A percentile compares a stretch with the other conserved stretches of the same genome.
Conservation (phyloP, 2,113 vertebrate genomes). For the Cheilinus undulatus region DNA sequence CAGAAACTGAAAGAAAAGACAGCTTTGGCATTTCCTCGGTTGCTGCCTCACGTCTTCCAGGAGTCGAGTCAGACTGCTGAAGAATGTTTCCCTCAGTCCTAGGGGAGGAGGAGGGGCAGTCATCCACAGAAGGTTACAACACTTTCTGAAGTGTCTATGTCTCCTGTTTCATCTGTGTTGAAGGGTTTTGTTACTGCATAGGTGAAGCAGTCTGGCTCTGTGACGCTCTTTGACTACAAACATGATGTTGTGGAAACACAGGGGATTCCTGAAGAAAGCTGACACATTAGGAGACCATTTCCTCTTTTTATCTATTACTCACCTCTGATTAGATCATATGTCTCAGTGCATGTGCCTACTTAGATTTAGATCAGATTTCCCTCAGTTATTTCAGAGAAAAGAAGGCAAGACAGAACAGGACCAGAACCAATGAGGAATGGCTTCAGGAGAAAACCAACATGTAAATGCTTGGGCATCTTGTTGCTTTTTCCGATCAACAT, state of each 20-base stretch:
- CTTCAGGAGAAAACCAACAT: too few species aligned
- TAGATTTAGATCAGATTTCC: neutral
- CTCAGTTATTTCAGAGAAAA: too few species aligned
- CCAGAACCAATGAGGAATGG: too few species aligned
- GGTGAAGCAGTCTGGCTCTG: too few species aligned
- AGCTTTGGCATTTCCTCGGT: neutral
- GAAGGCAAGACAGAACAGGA: too few species aligned
- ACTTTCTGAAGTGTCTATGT: too few species aligned
- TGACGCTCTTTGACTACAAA: neutral
- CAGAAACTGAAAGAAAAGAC: neutral
- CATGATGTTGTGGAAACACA: neutral
- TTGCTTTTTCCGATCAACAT: too few species aligned
- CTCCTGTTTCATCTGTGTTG: rapidly evolving
- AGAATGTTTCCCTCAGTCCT: neutral
- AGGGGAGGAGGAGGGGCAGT: neutral
- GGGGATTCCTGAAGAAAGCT: conserved; percentile 19
- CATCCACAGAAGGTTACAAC: neutral
- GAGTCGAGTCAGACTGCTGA: neutral
- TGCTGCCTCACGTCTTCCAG: neutral
- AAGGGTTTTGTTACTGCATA: neutral
- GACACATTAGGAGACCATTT: too few species aligned
- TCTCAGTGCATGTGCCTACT: neutral
- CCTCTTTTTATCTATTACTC: neutral
- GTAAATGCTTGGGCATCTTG: too few species aligned
- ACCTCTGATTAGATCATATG: neutral